Evolutionary conservation across 2,113 vertebrate species (phyloP), one percentile per base, ranked within the genome.

Genomic region (Oncorhynchus kisutch): DNA sequence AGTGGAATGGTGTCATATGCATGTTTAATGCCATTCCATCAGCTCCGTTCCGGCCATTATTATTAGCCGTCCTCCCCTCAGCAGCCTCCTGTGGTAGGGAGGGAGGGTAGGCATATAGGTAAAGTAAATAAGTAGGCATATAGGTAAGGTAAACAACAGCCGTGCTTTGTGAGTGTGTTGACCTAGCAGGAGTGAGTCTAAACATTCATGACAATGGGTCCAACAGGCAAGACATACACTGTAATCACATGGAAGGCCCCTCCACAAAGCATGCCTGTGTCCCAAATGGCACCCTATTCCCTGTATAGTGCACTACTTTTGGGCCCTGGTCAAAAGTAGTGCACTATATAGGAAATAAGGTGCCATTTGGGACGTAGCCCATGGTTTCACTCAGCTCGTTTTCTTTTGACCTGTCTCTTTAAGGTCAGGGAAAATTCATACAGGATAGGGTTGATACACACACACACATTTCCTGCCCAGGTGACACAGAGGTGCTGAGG

Each of bases 401-500:
- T 16, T 16, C 65, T 67, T 12, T 65, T 67, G 65, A 29, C 25
- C 65, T 67, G 65, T 31, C 4, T 14, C 65, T 6, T 16, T 65
- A 8, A 67, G 12, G 24, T 39, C 29, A 45, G 31, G 9, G 27
- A 16, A 31, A 14, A 14, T 67, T 13, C 62, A 65, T 60, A 22
- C 5, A 3, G 24, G 62, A 25, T 25, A 9, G 13, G 22, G 65
- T 24, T 29, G 27, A 67, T 67, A 67, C 68, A n/a, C 14, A 18
- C 14, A 18, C 57, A 60, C 67, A 45, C 39, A 9, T 45, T 45
- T 45, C 39, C 39, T 31, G 60, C 31, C 71, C 27, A 76, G 74
- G 80, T 78, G 73, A 82, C 75, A 78, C 2, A 45, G 39, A 45
- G 39, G 70, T 71, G 72, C 70, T 66, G 76, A 64, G 78, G 72